Evolutionary conservation across 2,797 vertebrate species (phyloP).

Genomic region (Chelon auratus): DNA sequence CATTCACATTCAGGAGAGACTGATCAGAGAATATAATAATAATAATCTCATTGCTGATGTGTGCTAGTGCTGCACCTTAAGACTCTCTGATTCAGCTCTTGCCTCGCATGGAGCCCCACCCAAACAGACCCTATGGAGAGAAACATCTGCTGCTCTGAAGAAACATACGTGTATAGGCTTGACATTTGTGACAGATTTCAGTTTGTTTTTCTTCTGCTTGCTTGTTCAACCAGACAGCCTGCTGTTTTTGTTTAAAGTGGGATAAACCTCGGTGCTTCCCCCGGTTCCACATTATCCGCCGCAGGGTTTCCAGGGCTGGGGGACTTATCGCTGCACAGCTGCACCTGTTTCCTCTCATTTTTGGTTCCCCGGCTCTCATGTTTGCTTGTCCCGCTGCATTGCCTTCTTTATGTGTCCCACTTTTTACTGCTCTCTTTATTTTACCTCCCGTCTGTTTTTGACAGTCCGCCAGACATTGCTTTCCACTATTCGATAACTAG

Average conservation of each 20-base stretch:
- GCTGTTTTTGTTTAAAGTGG: constrained; percentile 71
- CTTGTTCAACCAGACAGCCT: constrained; percentile 63
- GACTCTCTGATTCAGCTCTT: constrained; percentile 2
- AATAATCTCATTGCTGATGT: background rate
- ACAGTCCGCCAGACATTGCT: constrained; percentile 17
- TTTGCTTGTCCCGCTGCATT: constrained; percentile 53
- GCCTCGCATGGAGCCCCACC: constrained; percentile 29
- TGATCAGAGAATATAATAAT: background rate
- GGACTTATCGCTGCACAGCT: constrained; percentile 73
- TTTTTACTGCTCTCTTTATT: constrained; percentile 39
- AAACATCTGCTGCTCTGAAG: constrained; percentile 65
- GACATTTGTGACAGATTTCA: constrained; percentile 49
- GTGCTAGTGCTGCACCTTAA: constrained; percentile 14
- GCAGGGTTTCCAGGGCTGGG: constrained; percentile 65
- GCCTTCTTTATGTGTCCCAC: constrained; percentile 34
- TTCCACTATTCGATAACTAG: constrained; percentile 38
- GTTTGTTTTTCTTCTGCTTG: constrained; percentile 69
- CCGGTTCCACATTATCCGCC: constrained; percentile 69
- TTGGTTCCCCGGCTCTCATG: constrained; percentile 46
- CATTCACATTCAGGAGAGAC: background rate
- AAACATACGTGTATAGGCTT: constrained; percentile 45
- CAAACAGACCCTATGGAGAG: constrained; percentile 35
- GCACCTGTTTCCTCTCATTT: constrained; percentile 83
- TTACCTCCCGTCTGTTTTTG: background rate
- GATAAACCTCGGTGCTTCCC: constrained; percentile 69